Evolutionary conservation across 2,113 vertebrate genomes (phyloP).

Genomic region (Cryptoleucopteryx plumbea): DNA sequence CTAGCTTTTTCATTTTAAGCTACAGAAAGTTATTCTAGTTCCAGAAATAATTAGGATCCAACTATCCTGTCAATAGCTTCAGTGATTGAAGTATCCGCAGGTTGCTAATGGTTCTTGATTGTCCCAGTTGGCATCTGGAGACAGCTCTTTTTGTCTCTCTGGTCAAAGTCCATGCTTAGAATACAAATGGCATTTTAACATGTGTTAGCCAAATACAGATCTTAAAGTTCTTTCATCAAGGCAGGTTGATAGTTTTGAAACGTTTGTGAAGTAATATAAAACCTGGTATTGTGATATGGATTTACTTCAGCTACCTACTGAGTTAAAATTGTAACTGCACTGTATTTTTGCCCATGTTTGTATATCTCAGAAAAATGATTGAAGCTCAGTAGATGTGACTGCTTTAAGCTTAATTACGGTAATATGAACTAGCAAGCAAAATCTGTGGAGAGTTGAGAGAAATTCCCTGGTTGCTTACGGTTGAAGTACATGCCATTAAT

Average conservation of each 20-base stretch:
- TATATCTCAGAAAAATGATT: background rate
- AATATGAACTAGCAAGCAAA: background rate
- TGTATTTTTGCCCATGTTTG: background rate
- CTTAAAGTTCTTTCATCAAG: background rate
- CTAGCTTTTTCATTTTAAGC: background rate
- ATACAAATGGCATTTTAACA: constrained; percentile 8
- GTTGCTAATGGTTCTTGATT: constrained; percentile 20
- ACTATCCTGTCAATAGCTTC: background rate
- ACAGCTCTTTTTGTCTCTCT: background rate
- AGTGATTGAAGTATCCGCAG: background rate
- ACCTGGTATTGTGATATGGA: background rate
- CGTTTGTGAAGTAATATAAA: background rate
- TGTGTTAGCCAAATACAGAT: background rate
- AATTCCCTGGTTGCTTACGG: background rate
- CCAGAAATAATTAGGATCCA: background rate
- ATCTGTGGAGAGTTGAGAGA: background rate
- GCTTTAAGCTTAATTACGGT: background rate
- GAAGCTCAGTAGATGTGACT: background rate
- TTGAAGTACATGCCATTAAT: background rate
- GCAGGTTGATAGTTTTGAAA: background rate
- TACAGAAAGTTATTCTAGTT: background rate
- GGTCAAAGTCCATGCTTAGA: background rate
- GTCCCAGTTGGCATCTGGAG: background rate
- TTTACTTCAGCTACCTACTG: background rate
- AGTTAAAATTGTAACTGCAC: background rate